Percentiles rank a stretch among this genome's conserved stretches.
phyloP scores from a whole-genome alignment of 2,888 invertebrate genomes.

The Leptinotarsa rubiginosa region DNA sequence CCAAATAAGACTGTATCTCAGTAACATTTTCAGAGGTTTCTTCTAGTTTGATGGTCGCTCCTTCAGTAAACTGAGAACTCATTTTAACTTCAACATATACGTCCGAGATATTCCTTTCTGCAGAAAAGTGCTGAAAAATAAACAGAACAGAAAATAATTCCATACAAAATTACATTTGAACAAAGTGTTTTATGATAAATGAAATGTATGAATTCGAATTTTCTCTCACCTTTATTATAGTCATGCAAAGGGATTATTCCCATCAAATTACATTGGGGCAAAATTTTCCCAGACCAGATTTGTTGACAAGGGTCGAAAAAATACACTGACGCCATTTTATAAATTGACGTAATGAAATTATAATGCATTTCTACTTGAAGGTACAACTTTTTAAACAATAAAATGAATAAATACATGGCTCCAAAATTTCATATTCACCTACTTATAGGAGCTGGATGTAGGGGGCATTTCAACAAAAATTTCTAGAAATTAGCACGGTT shows the following conservation, averaged over 20 bases:
- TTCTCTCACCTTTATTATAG: background rate
- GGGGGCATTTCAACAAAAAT: conserved; percentile 77
- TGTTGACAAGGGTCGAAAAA: background rate
- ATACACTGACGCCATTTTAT: conserved; percentile 17
- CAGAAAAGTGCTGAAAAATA: background rate
- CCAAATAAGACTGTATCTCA: conserved; percentile 84
- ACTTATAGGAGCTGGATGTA: conserved; percentile 65
- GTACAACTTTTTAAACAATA: background rate
- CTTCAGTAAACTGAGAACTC: conserved; percentile 62
- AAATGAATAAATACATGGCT: background rate
- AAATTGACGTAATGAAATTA: background rate
- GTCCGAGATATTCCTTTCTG: background rate
- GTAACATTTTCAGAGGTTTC: conserved; percentile 70
- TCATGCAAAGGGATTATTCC: background rate
- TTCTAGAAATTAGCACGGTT: conserved; percentile 76
- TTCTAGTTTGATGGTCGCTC: conserved; percentile 66
- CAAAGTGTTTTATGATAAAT: background rate
- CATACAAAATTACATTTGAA: no score
- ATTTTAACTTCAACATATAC: conserved; percentile 52
- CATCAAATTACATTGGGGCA: background rate
- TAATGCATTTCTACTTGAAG: background rate
- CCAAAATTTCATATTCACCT: conserved; percentile 42
- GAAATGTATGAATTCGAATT: background rate
- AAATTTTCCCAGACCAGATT: background rate
- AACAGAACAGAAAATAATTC: no score